Percentiles rank a stretch among this genome's conserved stretches.
Conservation (phyloP, 2,113 vertebrate species). For the Rhinichthys klamathensis region DNA sequence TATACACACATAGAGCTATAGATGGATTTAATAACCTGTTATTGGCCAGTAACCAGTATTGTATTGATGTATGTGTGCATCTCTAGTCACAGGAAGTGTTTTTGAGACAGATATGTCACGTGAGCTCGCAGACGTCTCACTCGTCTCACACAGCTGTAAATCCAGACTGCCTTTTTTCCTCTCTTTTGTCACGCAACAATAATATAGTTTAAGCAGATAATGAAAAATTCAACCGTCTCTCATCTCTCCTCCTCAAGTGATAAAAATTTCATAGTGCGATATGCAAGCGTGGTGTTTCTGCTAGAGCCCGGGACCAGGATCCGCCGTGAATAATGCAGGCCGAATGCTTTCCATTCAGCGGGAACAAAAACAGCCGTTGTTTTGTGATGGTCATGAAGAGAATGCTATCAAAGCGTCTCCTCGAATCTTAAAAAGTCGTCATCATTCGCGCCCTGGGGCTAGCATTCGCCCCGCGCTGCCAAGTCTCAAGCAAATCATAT, state of each 20-base stretch:
- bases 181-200: conserved; percentile 35
- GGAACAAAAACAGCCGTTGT: conserved; percentile 52
- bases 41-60: too few species aligned
- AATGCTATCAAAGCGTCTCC: conserved; percentile 43
- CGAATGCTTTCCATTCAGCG: conserved; percentile 53
- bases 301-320: conserved; percentile 50
- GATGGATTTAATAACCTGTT: too few species aligned
- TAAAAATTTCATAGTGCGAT: conserved; percentile 74
- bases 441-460: not conserved
- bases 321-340: conserved; percentile 42
- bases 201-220: conserved; percentile 67
- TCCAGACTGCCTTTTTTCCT: not conserved
- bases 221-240: conserved; percentile 74
- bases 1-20: not conserved
- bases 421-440: conserved; percentile 16
- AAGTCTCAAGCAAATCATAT: conserved; percentile 27
- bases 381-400: conserved; percentile 50
- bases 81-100: not conserved
- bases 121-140: not conserved
- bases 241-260: conserved; percentile 64
- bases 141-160: not conserved
- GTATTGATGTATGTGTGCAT: too few species aligned
- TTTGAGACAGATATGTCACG: not conserved
- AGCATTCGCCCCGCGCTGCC: not conserved
- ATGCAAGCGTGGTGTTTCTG: conserved; percentile 66